These are phyloP conservation scores for Holothuria scabra DNA, from an alignment of 53 echinoderm and acorn worm genomes.

Conservation along the genomic window DNA sequence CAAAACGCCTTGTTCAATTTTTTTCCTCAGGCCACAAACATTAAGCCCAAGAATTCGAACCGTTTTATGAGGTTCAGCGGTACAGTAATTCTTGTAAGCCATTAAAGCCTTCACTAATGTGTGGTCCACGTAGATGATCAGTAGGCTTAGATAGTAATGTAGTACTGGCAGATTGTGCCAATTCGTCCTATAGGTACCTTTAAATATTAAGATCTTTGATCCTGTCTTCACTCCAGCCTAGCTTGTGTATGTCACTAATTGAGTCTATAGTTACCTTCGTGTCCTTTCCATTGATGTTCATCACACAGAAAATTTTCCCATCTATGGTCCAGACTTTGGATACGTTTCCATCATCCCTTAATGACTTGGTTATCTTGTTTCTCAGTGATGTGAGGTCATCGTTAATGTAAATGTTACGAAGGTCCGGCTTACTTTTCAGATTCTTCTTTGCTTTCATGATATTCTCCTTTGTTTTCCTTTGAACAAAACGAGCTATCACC, in stretches of 20 bases:
- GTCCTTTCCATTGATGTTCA: background rate
- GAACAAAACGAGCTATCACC: too few relatives aligned
- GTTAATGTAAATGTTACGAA: background rate
- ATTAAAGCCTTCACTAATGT: too few relatives aligned
- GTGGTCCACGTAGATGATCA: too few relatives aligned
- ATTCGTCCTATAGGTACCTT: background rate
- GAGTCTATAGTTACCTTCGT: slow-evolving; percentile 13
- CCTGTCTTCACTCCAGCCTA: slow-evolving; percentile 11
- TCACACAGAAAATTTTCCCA: background rate
- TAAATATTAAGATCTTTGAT: background rate
- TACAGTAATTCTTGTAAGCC: too few relatives aligned
- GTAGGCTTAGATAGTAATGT: too few relatives aligned
- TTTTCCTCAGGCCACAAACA: too few relatives aligned
- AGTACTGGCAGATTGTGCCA: background rate
- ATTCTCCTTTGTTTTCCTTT: slow-evolving; percentile 27
- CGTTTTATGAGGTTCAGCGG: too few relatives aligned
- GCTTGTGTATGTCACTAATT: background rate
- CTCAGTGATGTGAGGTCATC: slow-evolving; percentile 20
- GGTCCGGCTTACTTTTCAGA: slow-evolving; percentile 1
- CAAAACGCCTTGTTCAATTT: too few relatives aligned
- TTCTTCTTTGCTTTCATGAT: slow-evolving; percentile 43
- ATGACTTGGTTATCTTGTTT: background rate
- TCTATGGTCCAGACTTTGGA: slow-evolving; percentile 16
- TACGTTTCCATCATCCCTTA: slow-evolving; percentile 12
- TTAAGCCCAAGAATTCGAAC: too few relatives aligned